Evolutionary conservation across 1,140 invertebrate species (phyloP).

Genomic region (Caerostris darwini): DNA sequence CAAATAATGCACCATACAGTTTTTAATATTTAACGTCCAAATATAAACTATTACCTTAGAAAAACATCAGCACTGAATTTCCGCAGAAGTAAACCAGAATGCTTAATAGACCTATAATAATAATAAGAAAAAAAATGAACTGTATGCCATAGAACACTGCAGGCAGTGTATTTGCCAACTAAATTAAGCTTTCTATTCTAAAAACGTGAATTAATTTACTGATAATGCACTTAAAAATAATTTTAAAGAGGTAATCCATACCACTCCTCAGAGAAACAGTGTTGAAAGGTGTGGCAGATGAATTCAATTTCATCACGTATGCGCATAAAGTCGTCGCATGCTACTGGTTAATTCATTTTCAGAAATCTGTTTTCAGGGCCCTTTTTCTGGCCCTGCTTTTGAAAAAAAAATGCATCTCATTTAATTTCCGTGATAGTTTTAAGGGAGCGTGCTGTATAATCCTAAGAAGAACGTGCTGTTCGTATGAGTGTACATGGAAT

Average conservation of each 20-base stretch:
- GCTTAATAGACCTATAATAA: neutral
- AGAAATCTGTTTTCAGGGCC: conserved; percentile 24
- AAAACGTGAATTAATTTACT: conserved; percentile 12
- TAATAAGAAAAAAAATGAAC: neutral
- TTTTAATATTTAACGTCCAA: conserved; percentile 33
- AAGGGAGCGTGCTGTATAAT: neutral
- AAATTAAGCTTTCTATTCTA: neutral
- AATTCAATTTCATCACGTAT: conserved; percentile 51
- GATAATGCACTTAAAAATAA: conserved; percentile 15
- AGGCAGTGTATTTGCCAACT: neutral
- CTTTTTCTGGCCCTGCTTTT: neutral
- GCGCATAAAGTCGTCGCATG: conserved; percentile 16
- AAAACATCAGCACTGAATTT: neutral
- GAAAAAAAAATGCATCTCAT: conserved; percentile 33
- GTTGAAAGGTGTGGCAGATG: conserved; percentile 54
- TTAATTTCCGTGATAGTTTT: conserved; percentile 50
- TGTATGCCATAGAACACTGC: neutral
- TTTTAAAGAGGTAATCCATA: neutral
- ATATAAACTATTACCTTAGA: neutral
- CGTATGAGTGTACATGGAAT: conserved; percentile 6
- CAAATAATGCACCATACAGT: no score
- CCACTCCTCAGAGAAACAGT: neutral
- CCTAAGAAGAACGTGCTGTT: neutral
- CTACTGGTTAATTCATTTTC: conserved; percentile 45
- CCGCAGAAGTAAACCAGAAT: neutral